Percentiles rank a stretch among this genome's conserved stretches.
phyloP scores from a whole-genome alignment of 1,140 invertebrate species.

The Micrasema longulum region DNA sequence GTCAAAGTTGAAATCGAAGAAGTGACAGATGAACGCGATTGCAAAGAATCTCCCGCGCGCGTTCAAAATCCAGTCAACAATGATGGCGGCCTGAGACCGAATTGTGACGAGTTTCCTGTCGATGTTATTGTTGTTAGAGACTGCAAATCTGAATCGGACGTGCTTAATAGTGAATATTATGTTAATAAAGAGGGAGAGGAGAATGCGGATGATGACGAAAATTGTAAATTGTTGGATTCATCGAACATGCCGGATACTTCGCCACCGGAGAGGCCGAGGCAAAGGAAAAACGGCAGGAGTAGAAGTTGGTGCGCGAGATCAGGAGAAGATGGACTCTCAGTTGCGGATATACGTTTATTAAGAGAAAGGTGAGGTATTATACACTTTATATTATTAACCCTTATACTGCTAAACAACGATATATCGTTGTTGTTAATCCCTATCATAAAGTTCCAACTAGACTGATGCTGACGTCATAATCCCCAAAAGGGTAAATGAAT shows the following conservation, averaged over 20 bases:
- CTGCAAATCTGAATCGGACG: slow-evolving; percentile 9
- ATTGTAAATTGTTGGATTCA: not conserved
- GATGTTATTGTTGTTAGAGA: slow-evolving; percentile 17
- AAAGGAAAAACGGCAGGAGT: slow-evolving; percentile 38
- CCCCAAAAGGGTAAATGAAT: no score
- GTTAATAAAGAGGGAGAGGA: not conserved
- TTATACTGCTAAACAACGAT: no score
- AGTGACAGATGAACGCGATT: no score
- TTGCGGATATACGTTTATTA: slow-evolving; percentile 42
- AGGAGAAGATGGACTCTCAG: slow-evolving; percentile 37
- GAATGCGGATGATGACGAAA: not conserved
- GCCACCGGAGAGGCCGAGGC: not conserved
- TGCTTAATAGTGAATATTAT: slow-evolving; percentile 10
- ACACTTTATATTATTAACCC: no score
- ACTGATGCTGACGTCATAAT: no score
- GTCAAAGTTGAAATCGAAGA: not conserved
- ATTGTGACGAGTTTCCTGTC: slow-evolving; percentile 7
- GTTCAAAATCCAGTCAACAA: not conserved
- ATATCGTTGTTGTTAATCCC: no score
- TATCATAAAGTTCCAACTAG: no score
- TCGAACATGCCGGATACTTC: slow-evolving; percentile 1
- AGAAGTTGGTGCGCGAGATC: slow-evolving; percentile 49
- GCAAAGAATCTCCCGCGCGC: not conserved
- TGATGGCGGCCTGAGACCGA: slow-evolving; percentile 5
- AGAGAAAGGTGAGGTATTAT: slow-evolving; percentile 47